A percentile compares a stretch with the other conserved stretches of the same genome.
Conservation (phyloP, 2,888 invertebrate species). For the Eulithis testata region DNA sequence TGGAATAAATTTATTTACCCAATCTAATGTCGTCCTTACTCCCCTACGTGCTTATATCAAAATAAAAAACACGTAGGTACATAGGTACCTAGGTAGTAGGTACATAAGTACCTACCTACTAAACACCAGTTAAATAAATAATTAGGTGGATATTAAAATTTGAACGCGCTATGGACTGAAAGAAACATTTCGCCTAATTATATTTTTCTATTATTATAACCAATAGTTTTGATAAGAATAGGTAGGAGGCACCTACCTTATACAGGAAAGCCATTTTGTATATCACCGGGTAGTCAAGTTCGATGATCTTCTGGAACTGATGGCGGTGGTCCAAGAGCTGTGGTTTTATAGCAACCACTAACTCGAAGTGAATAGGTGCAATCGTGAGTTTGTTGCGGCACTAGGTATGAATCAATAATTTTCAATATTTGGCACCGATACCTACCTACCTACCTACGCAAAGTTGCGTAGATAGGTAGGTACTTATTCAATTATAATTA, state of each 20-base stretch:
- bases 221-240: not conserved
- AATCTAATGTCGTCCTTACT: no score
- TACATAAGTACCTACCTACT: no score
- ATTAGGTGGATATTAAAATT: no score
- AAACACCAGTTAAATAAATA: no score
- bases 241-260: constrained; percentile 59
- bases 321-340: constrained; percentile 54
- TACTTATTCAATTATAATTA: constrained; percentile 42
- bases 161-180: no score
- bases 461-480: constrained; percentile 62
- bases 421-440: constrained; percentile 66
- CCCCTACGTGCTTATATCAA: no score
- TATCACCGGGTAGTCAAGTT: constrained; percentile 44
- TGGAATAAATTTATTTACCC: no score
- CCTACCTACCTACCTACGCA: constrained; percentile 54
- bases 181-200: no score
- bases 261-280: constrained; percentile 69
- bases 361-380: constrained; percentile 70
- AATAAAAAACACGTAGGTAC: no score
- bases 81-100: no score
- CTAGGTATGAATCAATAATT: constrained; percentile 77
- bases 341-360: constrained; percentile 76
- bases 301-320: constrained; percentile 69
- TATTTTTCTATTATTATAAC: no score
- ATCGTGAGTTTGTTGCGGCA: constrained; percentile 76